These are phyloP conservation scores for Ochotona princeps DNA, from an alignment of 2,113 vertebrate species.

Conservation along the genomic window DNA sequence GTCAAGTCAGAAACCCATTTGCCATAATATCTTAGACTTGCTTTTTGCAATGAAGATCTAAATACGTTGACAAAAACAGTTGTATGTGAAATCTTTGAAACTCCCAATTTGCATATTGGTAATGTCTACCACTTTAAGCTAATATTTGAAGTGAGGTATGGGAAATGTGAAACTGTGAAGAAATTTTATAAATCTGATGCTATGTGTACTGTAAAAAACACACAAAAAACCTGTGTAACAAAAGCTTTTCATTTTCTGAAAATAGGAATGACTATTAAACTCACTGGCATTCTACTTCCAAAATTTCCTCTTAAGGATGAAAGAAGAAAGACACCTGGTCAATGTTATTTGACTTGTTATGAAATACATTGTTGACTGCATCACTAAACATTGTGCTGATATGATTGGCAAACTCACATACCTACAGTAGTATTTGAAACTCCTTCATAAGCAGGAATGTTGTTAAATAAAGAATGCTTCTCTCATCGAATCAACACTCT, in stretches of 20 bases:
- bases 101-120: not conserved
- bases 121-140: not conserved
- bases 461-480: not conserved
- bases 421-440: not conserved
- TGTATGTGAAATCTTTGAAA: constrained; percentile 42
- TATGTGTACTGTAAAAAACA: not conserved
- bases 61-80: not conserved
- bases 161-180: not conserved
- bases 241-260: constrained; percentile 26
- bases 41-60: not conserved
- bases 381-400: constrained; percentile 32
- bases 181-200: not conserved
- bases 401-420: not conserved
- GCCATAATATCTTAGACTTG: not conserved
- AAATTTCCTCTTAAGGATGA: not conserved
- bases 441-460: not conserved
- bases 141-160: constrained; percentile 33
- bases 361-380: not conserved
- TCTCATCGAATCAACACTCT: constrained; percentile 9
- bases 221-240: not conserved
- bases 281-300: not conserved
- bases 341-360: not conserved
- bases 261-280: not conserved
- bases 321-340: not conserved
- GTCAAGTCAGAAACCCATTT: not conserved